Evolutionary conservation across 2,888 invertebrate species (phyloP).

Genomic region (Tineola bisselliella): DNA sequence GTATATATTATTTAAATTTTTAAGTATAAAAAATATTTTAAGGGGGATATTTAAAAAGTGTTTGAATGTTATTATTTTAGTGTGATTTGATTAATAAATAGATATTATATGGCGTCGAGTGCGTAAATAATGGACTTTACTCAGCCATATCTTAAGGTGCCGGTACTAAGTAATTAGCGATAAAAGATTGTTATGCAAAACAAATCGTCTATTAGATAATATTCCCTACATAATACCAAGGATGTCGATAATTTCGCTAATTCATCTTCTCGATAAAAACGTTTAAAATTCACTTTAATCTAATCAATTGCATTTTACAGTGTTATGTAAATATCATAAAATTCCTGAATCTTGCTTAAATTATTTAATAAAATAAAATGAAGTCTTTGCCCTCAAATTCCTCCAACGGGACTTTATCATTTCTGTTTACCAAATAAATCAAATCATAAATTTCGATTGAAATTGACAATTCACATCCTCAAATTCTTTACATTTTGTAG

Average conservation of each 20-base stretch:
- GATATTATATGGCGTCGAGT: neutral
- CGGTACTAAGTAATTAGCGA: neutral
- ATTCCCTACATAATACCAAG: neutral
- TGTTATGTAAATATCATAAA: neutral
- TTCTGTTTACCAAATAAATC: no score
- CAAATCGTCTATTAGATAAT: conserved; percentile 4
- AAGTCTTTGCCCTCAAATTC: no score
- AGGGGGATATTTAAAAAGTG: no score
- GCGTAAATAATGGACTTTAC: conserved; percentile 1
- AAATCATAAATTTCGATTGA: no score
- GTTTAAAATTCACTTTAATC: neutral
- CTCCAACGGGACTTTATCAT: no score
- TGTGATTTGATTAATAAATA: no score
- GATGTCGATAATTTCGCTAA: conserved; percentile 3
- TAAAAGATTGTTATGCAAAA: neutral
- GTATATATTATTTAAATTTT: no score
- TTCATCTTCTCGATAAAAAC: conserved; percentile 5
- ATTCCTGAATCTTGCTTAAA: neutral
- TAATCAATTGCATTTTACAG: neutral
- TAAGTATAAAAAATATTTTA: no score
- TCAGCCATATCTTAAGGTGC: neutral
- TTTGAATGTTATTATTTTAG: no score
- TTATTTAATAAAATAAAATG: neutral
- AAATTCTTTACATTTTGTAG: neutral
- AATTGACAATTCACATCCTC: no score